Evolutionary conservation across 2,797 vertebrate species (phyloP).

Genomic region (Falco novaeseelandiae): DNA sequence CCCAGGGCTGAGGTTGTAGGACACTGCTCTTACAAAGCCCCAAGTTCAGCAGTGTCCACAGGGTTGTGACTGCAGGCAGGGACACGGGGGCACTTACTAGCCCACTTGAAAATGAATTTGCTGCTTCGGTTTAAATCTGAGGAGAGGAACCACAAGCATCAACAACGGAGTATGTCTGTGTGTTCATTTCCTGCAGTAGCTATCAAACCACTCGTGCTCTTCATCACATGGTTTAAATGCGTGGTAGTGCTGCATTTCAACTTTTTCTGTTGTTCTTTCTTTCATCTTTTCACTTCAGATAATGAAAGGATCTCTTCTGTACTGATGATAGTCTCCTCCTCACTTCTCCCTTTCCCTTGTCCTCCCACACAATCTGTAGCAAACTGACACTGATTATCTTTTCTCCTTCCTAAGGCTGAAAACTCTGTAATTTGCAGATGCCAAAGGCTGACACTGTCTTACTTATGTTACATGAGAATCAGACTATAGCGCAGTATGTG

Average conservation of each 20-base stretch:
- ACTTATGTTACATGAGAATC: conserved; percentile 16
- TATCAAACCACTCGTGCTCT: not conserved
- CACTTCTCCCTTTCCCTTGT: not conserved
- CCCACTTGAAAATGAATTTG: not conserved
- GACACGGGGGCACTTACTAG: not conserved
- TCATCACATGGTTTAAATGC: not conserved
- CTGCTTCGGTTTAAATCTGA: not conserved
- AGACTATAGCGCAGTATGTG: not conserved
- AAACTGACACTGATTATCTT: conserved; percentile 4
- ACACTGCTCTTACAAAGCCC: not conserved
- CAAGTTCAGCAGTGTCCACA: not conserved
- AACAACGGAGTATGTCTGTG: not conserved
- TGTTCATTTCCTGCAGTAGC: not conserved
- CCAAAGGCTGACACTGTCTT: conserved; percentile 26
- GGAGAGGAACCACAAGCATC: not conserved
- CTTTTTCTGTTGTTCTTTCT: not conserved
- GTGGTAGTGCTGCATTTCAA: not conserved
- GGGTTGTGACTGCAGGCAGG: not conserved
- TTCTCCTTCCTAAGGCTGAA: not conserved
- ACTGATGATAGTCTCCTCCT: not conserved
- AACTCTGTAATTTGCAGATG: conserved; percentile 34
- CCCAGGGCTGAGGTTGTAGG: not conserved
- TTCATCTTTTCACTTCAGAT: conserved; percentile 42
- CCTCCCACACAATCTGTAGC: not conserved
- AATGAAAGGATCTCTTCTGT: conserved; percentile 14